Evolutionary conservation across 2,888 invertebrate species (phyloP).

Genomic region (Sylvicola fuscatus): DNA sequence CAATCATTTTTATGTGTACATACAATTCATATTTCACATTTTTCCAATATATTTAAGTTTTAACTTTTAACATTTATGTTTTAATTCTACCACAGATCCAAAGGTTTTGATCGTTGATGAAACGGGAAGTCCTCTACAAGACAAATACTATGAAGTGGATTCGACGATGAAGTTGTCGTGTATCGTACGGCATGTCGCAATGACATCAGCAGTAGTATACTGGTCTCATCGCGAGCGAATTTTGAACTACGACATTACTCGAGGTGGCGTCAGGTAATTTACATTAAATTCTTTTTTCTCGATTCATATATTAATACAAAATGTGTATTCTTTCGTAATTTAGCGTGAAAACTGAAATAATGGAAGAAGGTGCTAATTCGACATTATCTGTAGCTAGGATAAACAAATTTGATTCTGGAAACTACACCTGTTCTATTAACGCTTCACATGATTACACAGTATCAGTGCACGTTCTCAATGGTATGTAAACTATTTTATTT

Average conservation of each 20-base stretch:
- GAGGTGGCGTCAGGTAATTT: constrained; percentile 29
- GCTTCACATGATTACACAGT: constrained; percentile 28
- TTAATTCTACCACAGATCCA: constrained; percentile 23
- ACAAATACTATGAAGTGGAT: constrained; percentile 33
- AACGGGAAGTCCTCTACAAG: constrained; percentile 28
- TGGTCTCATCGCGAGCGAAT: constrained; percentile 31
- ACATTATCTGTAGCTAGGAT: constrained; percentile 29
- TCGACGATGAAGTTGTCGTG: constrained; percentile 33
- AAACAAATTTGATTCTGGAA: constrained; percentile 29
- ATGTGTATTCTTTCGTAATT: no score
- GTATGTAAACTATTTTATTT: constrained; percentile 17
- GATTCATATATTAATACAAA: no score
- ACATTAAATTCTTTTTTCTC: no score
- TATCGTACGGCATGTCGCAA: constrained; percentile 30
- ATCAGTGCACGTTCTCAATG: constrained; percentile 31
- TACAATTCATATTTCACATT: background rate
- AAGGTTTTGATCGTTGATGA: constrained; percentile 33
- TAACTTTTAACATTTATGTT: background rate
- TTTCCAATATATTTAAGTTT: background rate
- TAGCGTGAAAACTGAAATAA: constrained; percentile 31
- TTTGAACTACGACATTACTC: constrained; percentile 30
- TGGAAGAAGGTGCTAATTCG: constrained; percentile 30
- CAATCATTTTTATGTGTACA: no score
- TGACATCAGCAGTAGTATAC: constrained; percentile 29
- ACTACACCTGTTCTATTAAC: constrained; percentile 31